Evolutionary conservation across 2,888 invertebrate species (phyloP), one percentile per base, ranked within the genome.

Genomic region (Thymelicus acteon): DNA sequence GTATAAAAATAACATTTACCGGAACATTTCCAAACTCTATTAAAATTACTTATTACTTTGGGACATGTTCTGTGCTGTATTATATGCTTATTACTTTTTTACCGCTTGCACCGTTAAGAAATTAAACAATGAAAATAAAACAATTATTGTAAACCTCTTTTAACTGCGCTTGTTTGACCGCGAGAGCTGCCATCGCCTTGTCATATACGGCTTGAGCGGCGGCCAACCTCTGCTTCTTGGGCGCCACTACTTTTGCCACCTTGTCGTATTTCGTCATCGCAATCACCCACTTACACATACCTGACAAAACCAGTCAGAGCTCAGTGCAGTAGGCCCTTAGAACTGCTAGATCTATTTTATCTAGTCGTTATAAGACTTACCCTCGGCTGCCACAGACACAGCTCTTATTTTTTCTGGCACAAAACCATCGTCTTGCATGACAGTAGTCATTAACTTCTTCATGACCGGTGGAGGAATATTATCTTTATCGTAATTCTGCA

Each of bases 231-330:
- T 96, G 95, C 86, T 98, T 98, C 92, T 99, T 99, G 0, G 99
- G 99, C 1, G 98, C 98, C 31, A 98, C 97, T 10, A 97, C 95
- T 88, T 97, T 97, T 0, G 98, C 98, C 2, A 99, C 98, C 80
- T 96, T 97, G 86, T 99, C 98, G 85, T 99, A 99, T 80, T 98
- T 97, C 1, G 98, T 97, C 89, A 99, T 97, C 0, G 99, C 99
- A 75, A 97, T 96, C 37, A 99, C 97, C 99, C 99, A 99, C 81
- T 97, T 97, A 85, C 98, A 98, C 80, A 98, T 93, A 71, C 97
- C 96, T 95, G 71, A 44, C 49, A 64, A 61, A 10, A 65, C 44
- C 8, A 8, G 44, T 8, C 12, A 40, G 5, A 31, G 31, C 31
- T 44, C 12, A 10, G 8, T 12, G 44, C 44, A 44, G 3, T 44